Conservation (phyloP, 2,888 invertebrate genomes). For the Plagodis pulveraria region DNA sequence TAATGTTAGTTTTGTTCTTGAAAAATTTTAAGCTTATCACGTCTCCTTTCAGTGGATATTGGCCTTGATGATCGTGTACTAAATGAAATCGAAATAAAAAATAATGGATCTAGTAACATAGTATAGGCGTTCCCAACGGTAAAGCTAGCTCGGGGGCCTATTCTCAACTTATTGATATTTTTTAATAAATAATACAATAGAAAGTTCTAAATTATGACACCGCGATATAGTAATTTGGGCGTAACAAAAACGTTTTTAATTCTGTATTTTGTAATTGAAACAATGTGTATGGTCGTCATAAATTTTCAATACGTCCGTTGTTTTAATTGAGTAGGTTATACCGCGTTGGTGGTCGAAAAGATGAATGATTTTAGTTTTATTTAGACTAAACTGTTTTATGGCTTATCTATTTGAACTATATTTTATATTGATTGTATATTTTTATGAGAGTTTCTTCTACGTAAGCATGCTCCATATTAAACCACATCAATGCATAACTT, state of each 20-base stretch:
- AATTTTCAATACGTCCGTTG: conserved; percentile 63
- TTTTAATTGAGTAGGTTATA: conserved; percentile 64
- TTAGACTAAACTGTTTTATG: conserved; percentile 15
- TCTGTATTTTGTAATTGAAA: conserved; percentile 79
- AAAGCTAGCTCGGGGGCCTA: conserved; percentile 63
- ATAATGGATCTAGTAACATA: conserved; percentile 63
- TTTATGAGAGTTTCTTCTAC: neutral
- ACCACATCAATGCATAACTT: too few relatives aligned
- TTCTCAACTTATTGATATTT: conserved; percentile 67
- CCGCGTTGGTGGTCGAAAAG: conserved; percentile 72
- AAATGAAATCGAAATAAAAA: conserved; percentile 41
- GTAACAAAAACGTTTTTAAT: conserved; percentile 71
- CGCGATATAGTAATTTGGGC: conserved; percentile 78
- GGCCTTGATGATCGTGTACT: conserved; percentile 8
- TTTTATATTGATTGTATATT: neutral
- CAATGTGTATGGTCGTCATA: conserved; percentile 71
- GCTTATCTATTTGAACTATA: neutral
- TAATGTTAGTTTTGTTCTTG: neutral
- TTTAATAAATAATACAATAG: conserved; percentile 74
- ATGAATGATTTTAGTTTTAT: conserved; percentile 60
- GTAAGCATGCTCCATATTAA: too few relatives aligned
- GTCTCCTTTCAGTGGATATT: conserved; percentile 1
- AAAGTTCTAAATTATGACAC: conserved; percentile 69
- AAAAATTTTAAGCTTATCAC: neutral
- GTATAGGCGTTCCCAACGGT: conserved; percentile 65